A percentile compares a stretch with the other conserved stretches of the same genome.
Conservation (phyloP, 2,113 vertebrate genomes). For the Oceanites oceanicus region DNA sequence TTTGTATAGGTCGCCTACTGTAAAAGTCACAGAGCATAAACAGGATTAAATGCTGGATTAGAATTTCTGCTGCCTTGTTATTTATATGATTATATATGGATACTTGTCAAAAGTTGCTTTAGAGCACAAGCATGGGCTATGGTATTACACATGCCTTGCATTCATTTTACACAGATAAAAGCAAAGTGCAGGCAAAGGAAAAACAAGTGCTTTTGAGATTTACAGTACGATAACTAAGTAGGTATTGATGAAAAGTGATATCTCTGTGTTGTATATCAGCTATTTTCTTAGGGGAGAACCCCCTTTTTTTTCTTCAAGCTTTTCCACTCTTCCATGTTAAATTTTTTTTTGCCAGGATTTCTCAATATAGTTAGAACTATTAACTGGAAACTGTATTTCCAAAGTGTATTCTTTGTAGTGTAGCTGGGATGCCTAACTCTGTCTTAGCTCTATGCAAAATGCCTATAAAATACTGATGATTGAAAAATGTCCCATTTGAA, state of each 20-base stretch:
- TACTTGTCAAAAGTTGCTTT: background rate
- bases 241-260: background rate
- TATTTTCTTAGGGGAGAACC: background rate
- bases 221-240: background rate
- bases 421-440: background rate
- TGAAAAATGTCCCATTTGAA: background rate
- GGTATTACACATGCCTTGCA: background rate
- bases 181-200: background rate
- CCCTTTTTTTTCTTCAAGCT: background rate
- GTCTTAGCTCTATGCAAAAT: background rate
- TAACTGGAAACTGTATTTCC: background rate
- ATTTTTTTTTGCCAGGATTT: background rate
- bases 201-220: background rate
- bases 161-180: background rate
- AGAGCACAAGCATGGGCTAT: background rate
- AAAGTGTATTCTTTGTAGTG: background rate
- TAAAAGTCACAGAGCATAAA: slow-evolving; percentile 5
- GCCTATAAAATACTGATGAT: background rate
- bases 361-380: background rate
- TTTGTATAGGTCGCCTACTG: background rate
- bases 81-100: background rate
- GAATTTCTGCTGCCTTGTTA: background rate
- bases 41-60: background rate
- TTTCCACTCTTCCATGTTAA: background rate
- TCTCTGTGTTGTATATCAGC: background rate